Evolutionary conservation across 2,797 vertebrate genomes (phyloP).

Genomic region (Pampus argenteus): DNA sequence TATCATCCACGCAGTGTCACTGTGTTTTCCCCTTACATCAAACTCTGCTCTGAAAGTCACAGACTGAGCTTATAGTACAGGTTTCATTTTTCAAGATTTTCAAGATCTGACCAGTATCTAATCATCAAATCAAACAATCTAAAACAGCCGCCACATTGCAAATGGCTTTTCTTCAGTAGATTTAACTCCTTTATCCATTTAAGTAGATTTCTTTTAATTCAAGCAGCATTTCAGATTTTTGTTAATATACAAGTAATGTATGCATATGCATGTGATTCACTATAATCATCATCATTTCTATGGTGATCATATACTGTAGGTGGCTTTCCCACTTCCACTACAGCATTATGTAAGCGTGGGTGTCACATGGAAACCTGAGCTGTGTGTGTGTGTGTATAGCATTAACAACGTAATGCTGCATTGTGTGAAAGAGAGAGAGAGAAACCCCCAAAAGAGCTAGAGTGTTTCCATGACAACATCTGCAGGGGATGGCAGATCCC

Average conservation of each 20-base stretch:
- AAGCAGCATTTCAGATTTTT: neutral
- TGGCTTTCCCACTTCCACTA: slow-evolving; percentile 62
- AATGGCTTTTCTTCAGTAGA: neutral
- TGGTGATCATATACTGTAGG: slow-evolving; percentile 47
- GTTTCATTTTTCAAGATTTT: neutral
- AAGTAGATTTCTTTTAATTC: neutral
- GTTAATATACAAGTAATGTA: neutral
- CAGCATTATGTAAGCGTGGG: slow-evolving; percentile 70
- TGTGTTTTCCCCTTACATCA: slow-evolving; percentile 1
- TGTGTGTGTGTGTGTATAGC: slow-evolving; percentile 62
- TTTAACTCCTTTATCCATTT: neutral
- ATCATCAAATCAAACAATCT: slow-evolving; percentile 5
- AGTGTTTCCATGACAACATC: slow-evolving; percentile 87
- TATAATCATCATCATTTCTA: slow-evolving; percentile 28
- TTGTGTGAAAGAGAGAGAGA: slow-evolving; percentile 57
- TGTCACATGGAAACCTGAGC: slow-evolving; percentile 73
- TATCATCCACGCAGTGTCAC: slow-evolving; percentile 14
- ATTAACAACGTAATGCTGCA: slow-evolving; percentile 77
- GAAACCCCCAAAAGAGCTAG: slow-evolving; percentile 73
- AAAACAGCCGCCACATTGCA: neutral
- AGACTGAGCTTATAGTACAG: slow-evolving; percentile 3
- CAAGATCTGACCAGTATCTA: neutral
- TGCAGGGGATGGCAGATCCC: slow-evolving; percentile 82
- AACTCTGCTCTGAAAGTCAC: slow-evolving; percentile 11
- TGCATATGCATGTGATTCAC: slow-evolving; percentile 6